A percentile compares a stretch with the other conserved stretches of the same genome.
Evolutionary conservation across 2,113 vertebrate genomes (phyloP).

Genomic region (Zapornia atra): DNA sequence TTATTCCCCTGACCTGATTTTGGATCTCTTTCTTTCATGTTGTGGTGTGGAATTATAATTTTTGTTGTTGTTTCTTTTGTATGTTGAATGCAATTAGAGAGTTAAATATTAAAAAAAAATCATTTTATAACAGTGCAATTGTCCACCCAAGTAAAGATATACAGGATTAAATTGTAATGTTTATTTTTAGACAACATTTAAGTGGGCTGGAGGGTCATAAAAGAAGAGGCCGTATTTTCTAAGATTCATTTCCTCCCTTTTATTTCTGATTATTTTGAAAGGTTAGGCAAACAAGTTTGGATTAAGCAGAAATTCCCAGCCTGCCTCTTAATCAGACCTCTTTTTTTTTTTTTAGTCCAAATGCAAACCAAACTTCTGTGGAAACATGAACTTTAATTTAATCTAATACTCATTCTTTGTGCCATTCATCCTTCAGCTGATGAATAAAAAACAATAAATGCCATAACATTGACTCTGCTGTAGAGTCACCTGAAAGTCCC

Average conservation of each 20-base stretch:
- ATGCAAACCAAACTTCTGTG: background rate
- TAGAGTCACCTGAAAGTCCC: background rate
- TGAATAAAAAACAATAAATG: background rate
- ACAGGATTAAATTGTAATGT: background rate
- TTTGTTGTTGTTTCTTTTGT: background rate
- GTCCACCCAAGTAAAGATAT: background rate
- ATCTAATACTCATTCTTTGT: background rate
- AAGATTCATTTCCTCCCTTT: background rate
- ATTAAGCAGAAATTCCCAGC: background rate
- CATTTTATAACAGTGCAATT: background rate
- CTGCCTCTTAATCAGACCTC: background rate
- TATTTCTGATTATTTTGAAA: background rate
- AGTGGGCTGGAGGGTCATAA: background rate
- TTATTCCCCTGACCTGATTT: background rate
- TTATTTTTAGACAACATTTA: background rate
- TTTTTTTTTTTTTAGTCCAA: background rate
- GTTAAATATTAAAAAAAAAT: background rate
- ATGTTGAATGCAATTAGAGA: background rate
- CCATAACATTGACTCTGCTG: background rate
- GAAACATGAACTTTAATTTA: background rate
- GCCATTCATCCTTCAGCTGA: background rate
- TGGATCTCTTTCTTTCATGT: background rate
- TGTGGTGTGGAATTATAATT: background rate
- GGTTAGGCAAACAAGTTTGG: background rate
- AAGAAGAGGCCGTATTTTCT: background rate